A percentile compares a stretch with the other conserved stretches of the same genome.
Conservation (phyloP, 2,888 invertebrate genomes). For the Trachelus iudaicus region DNA sequence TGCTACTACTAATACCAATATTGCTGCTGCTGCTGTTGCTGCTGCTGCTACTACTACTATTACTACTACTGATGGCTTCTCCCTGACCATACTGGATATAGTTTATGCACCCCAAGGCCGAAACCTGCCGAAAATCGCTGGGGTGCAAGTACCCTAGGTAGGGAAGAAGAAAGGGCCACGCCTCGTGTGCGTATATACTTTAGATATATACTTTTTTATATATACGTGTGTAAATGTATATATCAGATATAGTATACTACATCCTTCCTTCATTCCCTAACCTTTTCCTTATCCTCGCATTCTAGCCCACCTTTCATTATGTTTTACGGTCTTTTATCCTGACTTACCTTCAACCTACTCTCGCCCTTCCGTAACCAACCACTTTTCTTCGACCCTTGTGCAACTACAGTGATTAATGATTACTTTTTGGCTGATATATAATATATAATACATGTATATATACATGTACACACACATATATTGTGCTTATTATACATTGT, state of each 20-base stretch:
- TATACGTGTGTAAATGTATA: neutral
- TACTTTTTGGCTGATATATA: neutral
- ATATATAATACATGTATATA: too few relatives aligned
- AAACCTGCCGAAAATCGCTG: conserved; percentile 23
- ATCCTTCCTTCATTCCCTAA: neutral
- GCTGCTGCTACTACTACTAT: neutral
- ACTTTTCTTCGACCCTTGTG: neutral
- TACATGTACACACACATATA: neutral
- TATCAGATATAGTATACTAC: neutral
- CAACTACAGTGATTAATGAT: neutral
- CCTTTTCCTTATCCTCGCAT: neutral
- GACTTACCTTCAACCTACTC: neutral
- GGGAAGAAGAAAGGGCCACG: conserved; percentile 23
- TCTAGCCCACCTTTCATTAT: neutral
- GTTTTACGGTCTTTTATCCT: neutral
- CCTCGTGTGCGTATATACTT: conserved; percentile 5
- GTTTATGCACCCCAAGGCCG: conserved; percentile 16
- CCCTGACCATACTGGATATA: neutral
- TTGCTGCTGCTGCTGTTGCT: neutral
- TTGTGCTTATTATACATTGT: neutral
- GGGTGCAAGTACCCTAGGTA: neutral
- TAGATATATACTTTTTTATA: neutral
- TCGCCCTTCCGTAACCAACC: neutral
- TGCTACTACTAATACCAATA: neutral
- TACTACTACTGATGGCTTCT: conserved; percentile 2